A percentile compares a stretch with the other conserved stretches of the same genome.
These are phyloP conservation scores for Brachionus manjavacas DNA, from an alignment of 1,140 invertebrate genomes.

Conservation along the genomic window DNA sequence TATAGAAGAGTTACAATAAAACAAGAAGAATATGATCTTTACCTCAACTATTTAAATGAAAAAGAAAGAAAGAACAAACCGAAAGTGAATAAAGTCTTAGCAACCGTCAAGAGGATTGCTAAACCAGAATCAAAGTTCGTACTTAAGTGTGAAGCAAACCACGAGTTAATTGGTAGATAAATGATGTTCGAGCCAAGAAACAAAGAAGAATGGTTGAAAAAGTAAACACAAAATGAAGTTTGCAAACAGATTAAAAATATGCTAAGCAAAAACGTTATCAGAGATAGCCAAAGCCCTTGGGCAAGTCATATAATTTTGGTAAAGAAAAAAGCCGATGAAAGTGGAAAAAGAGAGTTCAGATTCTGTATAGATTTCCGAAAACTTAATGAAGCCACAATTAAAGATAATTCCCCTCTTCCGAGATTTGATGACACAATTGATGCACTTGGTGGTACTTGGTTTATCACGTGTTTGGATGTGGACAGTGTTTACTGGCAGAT, in stretches of 20 bases:
- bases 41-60: too few species aligned
- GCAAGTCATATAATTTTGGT: conserved; percentile 44
- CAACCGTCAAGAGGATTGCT: too few species aligned
- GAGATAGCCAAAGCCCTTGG: conserved; percentile 44
- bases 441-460: background rate
- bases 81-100: too few species aligned
- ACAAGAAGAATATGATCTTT: too few species aligned
- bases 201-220: too few species aligned
- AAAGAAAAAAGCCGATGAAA: conserved; percentile 41
- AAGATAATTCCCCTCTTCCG: conserved; percentile 11
- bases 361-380: too few species aligned
- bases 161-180: too few species aligned
- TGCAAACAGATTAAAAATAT: background rate
- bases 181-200: too few species aligned
- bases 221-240: background rate
- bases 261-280: conserved; percentile 23
- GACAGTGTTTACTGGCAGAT: background rate
- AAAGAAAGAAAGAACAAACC: too few species aligned
- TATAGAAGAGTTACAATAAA: background rate
- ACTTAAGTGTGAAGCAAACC: too few species aligned
- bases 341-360: background rate
- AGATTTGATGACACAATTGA: background rate
- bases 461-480: background rate
- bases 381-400: conserved; percentile 29
- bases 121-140: too few species aligned